A percentile compares a stretch with the other conserved stretches of the same genome.
phyloP scores from a whole-genome alignment of 2,113 vertebrate genomes.

The Gopherus flavomarginatus region DNA sequence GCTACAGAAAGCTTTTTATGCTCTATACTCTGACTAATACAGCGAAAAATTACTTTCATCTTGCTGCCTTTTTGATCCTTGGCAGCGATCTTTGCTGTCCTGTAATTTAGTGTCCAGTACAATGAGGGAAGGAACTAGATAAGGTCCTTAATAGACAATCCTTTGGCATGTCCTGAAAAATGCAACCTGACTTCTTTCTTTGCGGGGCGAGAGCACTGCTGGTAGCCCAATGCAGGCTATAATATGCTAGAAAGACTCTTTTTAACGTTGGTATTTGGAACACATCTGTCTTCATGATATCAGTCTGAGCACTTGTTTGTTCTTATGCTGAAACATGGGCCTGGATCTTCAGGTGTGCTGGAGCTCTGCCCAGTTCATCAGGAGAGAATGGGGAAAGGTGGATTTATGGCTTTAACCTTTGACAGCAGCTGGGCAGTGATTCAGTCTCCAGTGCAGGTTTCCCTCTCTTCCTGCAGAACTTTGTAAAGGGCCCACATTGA shows the following conservation, averaged over 20 bases:
- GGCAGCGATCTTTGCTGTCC: not conserved
- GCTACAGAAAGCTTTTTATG: not conserved
- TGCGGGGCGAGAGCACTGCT: not conserved
- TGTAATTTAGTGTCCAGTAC: fast-evolving
- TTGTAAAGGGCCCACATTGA: no score
- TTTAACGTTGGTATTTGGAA: not conserved
- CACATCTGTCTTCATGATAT: not conserved
- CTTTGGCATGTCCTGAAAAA: constrained; percentile 13
- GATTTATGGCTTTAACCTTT: not conserved
- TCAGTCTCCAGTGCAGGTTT: not conserved
- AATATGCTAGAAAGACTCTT: not conserved
- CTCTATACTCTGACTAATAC: not conserved
- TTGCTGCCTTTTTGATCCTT: not conserved
- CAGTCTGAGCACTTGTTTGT: not conserved
- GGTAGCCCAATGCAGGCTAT: not conserved
- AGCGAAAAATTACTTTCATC: not conserved
- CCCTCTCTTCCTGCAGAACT: no score
- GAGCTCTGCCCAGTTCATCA: not conserved
- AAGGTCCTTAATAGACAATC: not conserved
- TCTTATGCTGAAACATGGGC: not conserved
- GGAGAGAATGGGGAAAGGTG: not conserved
- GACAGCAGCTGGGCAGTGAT: not conserved
- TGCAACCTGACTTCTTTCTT: not conserved
- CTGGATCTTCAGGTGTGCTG: not conserved
- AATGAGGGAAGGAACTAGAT: not conserved